Conservation (phyloP, 1,140 invertebrate genomes). For the Spodoptera frugiperda region DNA sequence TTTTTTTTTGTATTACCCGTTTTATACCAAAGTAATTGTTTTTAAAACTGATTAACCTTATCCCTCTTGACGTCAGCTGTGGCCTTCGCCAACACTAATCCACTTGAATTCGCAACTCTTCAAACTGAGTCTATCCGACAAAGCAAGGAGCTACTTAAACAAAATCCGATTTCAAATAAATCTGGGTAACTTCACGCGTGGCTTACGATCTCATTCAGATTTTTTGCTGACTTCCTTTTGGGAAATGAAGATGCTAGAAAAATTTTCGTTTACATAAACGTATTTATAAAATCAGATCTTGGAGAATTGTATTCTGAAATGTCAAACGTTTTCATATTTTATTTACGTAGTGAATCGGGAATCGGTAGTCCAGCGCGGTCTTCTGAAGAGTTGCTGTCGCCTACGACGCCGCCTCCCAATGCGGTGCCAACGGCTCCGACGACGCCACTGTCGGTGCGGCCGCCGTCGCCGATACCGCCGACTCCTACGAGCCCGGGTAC, state of each 20-base stretch:
- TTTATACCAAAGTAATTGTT: neutral
- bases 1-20: too few species aligned
- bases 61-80: neutral
- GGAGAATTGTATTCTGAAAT: neutral
- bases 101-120: slow-evolving; percentile 1
- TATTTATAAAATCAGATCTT: too few species aligned
- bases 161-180: slow-evolving; percentile 11
- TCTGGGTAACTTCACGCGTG: slow-evolving; percentile 24
- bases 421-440: slow-evolving; percentile 45
- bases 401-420: slow-evolving; percentile 71
- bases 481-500: neutral
- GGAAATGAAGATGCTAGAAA: neutral
- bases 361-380: slow-evolving; percentile 82
- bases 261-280: neutral
- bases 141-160: slow-evolving; percentile 9
- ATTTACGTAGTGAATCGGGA: slow-evolving; percentile 77
- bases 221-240: slow-evolving; percentile 22
- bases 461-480: slow-evolving; percentile 14
- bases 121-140: neutral
- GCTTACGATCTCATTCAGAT: slow-evolving; percentile 13
- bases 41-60: neutral
- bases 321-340: neutral
- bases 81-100: neutral
- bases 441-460: slow-evolving; percentile 32
- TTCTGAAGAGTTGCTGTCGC: slow-evolving; percentile 76